A percentile compares a stretch with the other conserved stretches of the same genome.
phyloP scores from a whole-genome alignment of 2,113 vertebrate genomes.

The Stercorarius parasiticus region DNA sequence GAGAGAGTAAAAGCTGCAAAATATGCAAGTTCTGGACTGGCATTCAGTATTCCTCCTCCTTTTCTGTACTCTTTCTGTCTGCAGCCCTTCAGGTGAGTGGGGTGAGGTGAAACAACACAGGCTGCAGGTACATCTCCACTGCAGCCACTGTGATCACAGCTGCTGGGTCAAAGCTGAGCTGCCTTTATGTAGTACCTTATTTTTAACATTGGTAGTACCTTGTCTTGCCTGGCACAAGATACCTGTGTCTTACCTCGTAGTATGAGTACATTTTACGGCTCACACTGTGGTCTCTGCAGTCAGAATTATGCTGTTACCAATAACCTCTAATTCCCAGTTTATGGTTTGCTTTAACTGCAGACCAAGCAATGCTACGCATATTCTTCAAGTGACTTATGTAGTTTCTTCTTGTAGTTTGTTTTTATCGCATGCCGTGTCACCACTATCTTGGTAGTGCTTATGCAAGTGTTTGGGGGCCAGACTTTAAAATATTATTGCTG shows the following conservation, averaged over 20 bases:
- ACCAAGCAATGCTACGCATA: accelerated
- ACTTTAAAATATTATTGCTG: not conserved
- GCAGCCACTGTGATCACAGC: not conserved
- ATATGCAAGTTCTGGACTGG: not conserved
- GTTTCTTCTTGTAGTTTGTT: not conserved
- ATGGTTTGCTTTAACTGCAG: not conserved
- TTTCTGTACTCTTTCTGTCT: accelerated
- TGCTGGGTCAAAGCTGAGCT: not conserved
- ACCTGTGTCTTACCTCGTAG: not conserved
- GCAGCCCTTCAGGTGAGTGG: not conserved
- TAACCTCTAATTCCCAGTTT: not conserved
- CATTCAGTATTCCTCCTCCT: not conserved
- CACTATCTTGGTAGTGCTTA: not conserved
- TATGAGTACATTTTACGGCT: not conserved
- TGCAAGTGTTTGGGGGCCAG: not conserved
- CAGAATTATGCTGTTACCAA: not conserved
- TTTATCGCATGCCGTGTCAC: not conserved
- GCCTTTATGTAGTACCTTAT: not conserved
- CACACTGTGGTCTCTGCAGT: not conserved
- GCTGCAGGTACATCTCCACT: not conserved
- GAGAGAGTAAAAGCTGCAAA: not conserved
- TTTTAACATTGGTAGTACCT: not conserved
- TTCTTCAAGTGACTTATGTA: not conserved
- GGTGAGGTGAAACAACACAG: not conserved
- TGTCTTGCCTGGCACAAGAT: not conserved